Percentiles rank a stretch among this genome's conserved stretches.
Evolutionary conservation across 2,113 vertebrate genomes (phyloP).

Genomic region (Colossoma macropomum): DNA sequence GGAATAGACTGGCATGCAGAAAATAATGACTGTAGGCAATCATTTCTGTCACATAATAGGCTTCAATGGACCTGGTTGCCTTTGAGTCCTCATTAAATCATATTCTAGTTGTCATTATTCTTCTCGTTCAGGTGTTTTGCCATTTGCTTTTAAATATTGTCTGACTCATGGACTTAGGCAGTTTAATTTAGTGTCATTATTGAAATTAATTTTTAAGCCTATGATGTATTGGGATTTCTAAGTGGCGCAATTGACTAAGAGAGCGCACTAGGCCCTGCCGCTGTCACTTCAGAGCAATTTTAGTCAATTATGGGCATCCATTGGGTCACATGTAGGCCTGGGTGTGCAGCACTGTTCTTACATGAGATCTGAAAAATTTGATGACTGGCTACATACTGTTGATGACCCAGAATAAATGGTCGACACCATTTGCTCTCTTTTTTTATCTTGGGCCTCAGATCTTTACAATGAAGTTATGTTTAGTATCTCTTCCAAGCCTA

Average conservation of each 20-base stretch:
- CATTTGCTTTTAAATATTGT: not conserved
- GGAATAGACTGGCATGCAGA: not conserved
- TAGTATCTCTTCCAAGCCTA: not conserved
- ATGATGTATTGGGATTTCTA: not conserved
- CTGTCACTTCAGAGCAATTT: not conserved
- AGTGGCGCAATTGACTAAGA: not conserved
- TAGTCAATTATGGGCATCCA: too few species aligned
- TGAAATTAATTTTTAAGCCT: not conserved
- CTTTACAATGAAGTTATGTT: too few species aligned
- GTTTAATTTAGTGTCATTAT: not conserved
- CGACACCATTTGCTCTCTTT: too few species aligned
- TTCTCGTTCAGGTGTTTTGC: constrained; percentile 3
- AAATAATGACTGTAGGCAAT: constrained; percentile 9
- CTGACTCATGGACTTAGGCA: not conserved
- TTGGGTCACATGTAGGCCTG: too few species aligned
- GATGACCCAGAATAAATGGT: too few species aligned
- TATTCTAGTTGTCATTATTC: not conserved
- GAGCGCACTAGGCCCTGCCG: not conserved
- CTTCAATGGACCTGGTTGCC: not conserved
- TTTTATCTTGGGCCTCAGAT: too few species aligned
- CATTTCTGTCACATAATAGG: not conserved
- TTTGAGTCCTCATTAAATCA: not conserved
- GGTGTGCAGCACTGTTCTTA: not conserved
- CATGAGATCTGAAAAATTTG: not conserved
- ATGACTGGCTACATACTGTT: not conserved